These are phyloP conservation scores for Chymomyza costata DNA, from an alignment of 1,140 invertebrate species.

Conservation along the genomic window DNA sequence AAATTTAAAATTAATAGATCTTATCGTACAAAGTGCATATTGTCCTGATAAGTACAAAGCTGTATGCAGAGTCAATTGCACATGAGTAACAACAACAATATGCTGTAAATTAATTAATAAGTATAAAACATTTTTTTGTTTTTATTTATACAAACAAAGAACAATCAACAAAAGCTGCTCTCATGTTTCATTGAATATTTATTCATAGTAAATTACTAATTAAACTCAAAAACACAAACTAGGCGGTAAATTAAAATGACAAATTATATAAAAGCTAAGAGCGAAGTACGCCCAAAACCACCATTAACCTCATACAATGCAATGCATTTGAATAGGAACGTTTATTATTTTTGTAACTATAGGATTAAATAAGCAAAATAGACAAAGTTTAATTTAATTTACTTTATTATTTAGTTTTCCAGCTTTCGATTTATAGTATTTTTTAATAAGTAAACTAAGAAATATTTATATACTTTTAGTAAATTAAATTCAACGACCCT, in stretches of 20 bases:
- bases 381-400: too few relatives aligned
- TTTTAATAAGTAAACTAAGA: too few relatives aligned
- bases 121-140: constrained; percentile 2
- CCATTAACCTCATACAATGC: too few relatives aligned
- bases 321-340: too few relatives aligned
- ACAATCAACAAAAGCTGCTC: not conserved
- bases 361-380: too few relatives aligned
- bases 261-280: constrained; percentile 39
- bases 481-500: too few relatives aligned
- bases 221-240: constrained; percentile 49
- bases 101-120: constrained; percentile 1
- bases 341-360: too few relatives aligned
- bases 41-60: constrained; percentile 19
- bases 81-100: constrained; percentile 25
- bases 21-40: constrained; percentile 23
- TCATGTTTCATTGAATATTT: constrained; percentile 34
- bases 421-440: too few relatives aligned
- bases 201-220: constrained; percentile 43
- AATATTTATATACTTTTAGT: too few relatives aligned
- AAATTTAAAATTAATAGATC: constrained; percentile 64
- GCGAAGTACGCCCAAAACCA: constrained; percentile 1
- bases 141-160: constrained; percentile 1
- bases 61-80: constrained; percentile 44
- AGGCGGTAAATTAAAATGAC: constrained; percentile 52
- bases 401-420: too few relatives aligned